phyloP scores from a whole-genome alignment of 2,797 vertebrate genomes.

The Sandelia bainsii region DNA sequence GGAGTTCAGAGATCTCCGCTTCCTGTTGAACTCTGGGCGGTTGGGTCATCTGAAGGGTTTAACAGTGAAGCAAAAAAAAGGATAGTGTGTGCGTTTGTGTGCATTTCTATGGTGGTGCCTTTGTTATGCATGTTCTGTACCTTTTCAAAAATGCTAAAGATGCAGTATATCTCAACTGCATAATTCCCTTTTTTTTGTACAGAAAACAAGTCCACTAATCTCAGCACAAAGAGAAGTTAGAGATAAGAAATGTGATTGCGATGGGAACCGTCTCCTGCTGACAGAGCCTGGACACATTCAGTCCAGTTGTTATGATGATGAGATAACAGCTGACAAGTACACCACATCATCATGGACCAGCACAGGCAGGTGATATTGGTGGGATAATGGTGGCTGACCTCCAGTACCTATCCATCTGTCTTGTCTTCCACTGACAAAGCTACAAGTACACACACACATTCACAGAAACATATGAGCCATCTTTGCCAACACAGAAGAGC shows the following conservation, averaged over 20 bases:
- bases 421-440: slow-evolving; percentile 40
- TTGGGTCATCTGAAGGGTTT: slow-evolving; percentile 38
- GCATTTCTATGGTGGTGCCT: neutral
- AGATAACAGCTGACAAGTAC: slow-evolving; percentile 79
- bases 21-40: slow-evolving; percentile 75
- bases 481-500: neutral
- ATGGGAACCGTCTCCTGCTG: slow-evolving; percentile 40
- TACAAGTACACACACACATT: neutral
- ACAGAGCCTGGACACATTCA: slow-evolving; percentile 50
- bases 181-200: slow-evolving; percentile 68
- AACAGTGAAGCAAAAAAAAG: slow-evolving; percentile 27
- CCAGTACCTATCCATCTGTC: slow-evolving; percentile 71
- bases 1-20: slow-evolving; percentile 75
- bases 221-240: slow-evolving; percentile 55
- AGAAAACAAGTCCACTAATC: slow-evolving; percentile 64
- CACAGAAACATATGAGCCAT: neutral
- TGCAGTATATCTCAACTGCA: slow-evolving; percentile 51
- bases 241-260: slow-evolving; percentile 14
- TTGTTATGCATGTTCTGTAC: neutral
- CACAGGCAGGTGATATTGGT: slow-evolving; percentile 58
- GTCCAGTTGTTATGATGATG: slow-evolving; percentile 29
- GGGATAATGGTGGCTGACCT: slow-evolving; percentile 61
- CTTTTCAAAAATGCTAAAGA: slow-evolving; percentile 35
- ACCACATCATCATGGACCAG: slow-evolving; percentile 75
- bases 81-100: neutral